A percentile compares a stretch with the other conserved stretches of the same genome.
Evolutionary conservation across 2,888 invertebrate genomes (phyloP).

Genomic region (Conomelus anceps): DNA sequence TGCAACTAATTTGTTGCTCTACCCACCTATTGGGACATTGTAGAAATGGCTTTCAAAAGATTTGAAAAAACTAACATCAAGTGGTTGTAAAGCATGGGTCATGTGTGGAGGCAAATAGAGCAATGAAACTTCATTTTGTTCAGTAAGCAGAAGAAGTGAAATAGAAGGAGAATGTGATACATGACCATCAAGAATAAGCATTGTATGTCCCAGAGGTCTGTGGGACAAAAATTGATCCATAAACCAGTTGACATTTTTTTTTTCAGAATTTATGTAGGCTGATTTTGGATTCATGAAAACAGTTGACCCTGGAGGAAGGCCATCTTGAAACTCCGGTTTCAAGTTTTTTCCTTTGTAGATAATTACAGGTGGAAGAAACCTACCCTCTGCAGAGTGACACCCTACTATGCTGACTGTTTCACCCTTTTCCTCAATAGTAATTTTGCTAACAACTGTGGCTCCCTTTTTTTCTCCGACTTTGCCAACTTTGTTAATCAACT

Average conservation of each 20-base stretch:
- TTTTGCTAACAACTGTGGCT: background rate
- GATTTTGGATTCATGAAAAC: background rate
- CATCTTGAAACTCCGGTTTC: conserved; percentile 11
- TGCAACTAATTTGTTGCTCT: no score
- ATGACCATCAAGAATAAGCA: conserved; percentile 8
- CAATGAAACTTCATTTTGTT: background rate
- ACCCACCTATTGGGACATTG: no score
- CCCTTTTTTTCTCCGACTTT: background rate
- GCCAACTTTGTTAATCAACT: conserved; percentile 15
- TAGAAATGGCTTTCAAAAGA: no score
- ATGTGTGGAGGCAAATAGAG: conserved; percentile 8
- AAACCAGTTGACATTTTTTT: no score
- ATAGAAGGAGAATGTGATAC: background rate
- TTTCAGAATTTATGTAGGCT: background rate
- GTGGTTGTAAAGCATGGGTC: no score
- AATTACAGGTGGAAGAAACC: conserved; percentile 1
- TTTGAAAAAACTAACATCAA: no score
- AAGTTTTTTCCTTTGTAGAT: conserved; percentile 14
- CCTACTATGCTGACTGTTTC: conserved; percentile 1
- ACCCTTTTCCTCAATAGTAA: conserved; percentile 6
- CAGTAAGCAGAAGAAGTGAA: background rate
- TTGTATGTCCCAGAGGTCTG: background rate
- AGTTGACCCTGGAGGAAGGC: background rate
- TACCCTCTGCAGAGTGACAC: background rate
- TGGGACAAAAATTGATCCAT: no score